Evolutionary conservation across 2,113 vertebrate species (phyloP).

Genomic region (Bos indicus): DNA sequence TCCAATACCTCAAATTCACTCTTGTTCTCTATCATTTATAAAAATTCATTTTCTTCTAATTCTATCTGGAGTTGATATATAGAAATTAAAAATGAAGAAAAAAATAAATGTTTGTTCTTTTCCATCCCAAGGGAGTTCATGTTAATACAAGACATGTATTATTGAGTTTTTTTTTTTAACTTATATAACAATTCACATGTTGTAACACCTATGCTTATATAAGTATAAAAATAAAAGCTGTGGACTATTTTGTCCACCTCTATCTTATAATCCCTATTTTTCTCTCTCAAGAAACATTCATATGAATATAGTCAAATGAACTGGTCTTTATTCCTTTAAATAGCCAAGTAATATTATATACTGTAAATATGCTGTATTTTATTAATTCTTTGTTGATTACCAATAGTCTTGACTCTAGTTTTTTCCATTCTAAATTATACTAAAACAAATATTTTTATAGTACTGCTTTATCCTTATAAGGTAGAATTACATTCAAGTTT

Average conservation of each 20-base stretch:
- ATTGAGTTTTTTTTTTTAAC: background rate
- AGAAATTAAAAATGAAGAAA: background rate
- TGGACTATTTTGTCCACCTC: background rate
- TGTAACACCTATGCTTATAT: background rate
- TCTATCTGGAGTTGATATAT: background rate
- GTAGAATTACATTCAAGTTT: background rate
- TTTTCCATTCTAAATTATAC: background rate
- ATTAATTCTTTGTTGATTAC: background rate
- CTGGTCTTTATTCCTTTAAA: background rate
- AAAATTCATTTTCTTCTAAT: background rate
- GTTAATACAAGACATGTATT: background rate
- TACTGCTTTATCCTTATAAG: background rate
- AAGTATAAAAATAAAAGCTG: background rate
- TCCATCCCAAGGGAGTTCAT: background rate
- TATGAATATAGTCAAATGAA: background rate
- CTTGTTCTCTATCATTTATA: background rate
- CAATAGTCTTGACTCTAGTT: background rate
- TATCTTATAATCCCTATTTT: background rate
- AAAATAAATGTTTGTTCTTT: background rate
- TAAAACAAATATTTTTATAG: background rate
- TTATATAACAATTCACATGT: background rate
- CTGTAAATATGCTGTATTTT: background rate
- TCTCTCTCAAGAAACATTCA: background rate
- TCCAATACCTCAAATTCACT: background rate
- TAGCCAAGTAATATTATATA: background rate